These are phyloP conservation scores for Acrocephalus kingi DNA, from an alignment of 2,113 vertebrate genomes.

Conservation along the genomic window DNA sequence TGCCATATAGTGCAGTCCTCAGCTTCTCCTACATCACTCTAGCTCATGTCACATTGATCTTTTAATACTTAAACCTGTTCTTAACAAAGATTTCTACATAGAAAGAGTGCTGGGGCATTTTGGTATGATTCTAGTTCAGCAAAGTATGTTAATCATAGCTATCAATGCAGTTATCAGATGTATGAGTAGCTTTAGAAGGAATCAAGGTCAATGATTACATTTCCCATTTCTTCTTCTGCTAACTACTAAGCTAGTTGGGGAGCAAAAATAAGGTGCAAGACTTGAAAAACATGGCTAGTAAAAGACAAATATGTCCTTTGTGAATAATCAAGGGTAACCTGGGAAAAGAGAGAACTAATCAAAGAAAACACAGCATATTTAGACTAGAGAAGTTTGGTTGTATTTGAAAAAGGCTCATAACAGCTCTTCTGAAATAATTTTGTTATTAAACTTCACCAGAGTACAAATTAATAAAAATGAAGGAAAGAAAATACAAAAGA, in stretches of 20 bases:
- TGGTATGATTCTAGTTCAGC: not conserved
- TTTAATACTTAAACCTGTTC: not conserved
- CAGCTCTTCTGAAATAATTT: not conserved
- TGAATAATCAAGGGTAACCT: not conserved
- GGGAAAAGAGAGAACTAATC: not conserved
- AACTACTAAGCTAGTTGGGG: not conserved
- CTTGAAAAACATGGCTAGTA: not conserved
- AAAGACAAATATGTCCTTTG: not conserved
- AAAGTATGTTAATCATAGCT: not conserved
- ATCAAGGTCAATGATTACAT: not conserved
- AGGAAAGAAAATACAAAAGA: not conserved
- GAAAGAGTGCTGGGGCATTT: not conserved
- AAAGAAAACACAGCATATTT: not conserved
- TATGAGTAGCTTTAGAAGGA: not conserved
- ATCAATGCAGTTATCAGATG: not conserved
- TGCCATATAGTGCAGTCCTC: not conserved
- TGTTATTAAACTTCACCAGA: not conserved
- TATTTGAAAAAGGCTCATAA: not conserved
- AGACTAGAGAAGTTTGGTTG: not conserved
- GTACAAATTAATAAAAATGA: not conserved
- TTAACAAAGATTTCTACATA: not conserved
- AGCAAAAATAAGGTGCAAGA: not conserved
- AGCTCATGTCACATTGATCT: not conserved
- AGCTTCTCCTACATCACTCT: not conserved
- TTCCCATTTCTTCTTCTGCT: not conserved